Evolutionary conservation across 2,888 invertebrate genomes (phyloP).

Genomic region (Drosophila sordidula): DNA sequence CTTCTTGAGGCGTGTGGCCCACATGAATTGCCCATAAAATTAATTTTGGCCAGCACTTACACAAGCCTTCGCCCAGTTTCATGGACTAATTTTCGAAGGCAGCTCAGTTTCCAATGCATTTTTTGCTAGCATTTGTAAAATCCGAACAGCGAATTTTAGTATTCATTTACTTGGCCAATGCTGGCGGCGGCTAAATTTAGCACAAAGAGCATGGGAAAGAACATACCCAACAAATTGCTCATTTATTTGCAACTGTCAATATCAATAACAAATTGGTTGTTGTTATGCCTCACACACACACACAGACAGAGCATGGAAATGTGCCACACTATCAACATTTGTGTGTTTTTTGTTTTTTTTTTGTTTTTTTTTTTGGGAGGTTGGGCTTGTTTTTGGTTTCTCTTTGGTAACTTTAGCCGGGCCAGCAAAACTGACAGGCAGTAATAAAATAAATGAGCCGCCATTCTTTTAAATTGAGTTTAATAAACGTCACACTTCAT

Average conservation of each 20-base stretch:
- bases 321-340: conserved; percentile 73
- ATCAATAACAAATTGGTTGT: conserved; percentile 81
- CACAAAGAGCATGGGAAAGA: conserved; percentile 35
- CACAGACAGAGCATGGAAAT: conserved; percentile 50
- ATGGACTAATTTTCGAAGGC: conserved; percentile 16
- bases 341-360: conserved; percentile 3
- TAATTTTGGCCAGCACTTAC: conserved; percentile 13
- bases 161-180: conserved; percentile 36
- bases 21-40: conserved; percentile 24
- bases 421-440: conserved; percentile 69
- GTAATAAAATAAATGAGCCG: conserved; percentile 81
- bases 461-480: conserved; percentile 81
- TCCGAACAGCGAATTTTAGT: conserved; percentile 9
- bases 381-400: conserved; percentile 47
- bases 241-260: conserved; percentile 81
- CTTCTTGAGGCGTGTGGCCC: neutral
- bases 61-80: conserved; percentile 8
- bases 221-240: conserved; percentile 73
- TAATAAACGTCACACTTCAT: conserved; percentile 81
- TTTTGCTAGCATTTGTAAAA: conserved; percentile 14
- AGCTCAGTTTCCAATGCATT: conserved; percentile 50
- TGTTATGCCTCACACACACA: conserved; percentile 70
- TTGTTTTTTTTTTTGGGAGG: conserved; percentile 18
- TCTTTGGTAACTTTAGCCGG: conserved; percentile 65
- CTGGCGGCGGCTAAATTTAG: conserved; percentile 45